Evolutionary conservation across 1,140 invertebrate species (phyloP), one percentile per base, ranked within the genome.

Genomic region (Drosophila pseudoobscura): DNA sequence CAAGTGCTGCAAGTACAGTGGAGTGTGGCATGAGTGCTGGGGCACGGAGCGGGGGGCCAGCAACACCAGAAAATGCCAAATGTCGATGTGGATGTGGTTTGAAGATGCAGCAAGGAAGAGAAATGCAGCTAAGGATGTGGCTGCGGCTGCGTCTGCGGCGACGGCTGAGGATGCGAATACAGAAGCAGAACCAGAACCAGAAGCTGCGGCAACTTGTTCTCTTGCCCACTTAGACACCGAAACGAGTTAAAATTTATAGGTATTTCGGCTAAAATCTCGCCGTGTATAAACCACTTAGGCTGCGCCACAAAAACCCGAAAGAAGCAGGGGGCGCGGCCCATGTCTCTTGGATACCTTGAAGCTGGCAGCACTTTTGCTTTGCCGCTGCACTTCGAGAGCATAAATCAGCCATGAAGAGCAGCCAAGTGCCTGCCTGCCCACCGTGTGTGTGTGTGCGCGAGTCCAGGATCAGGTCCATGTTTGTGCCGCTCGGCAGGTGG

Each of bases 221-320:
- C 75, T 78, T 88, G 83, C 82, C 82, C 82, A 88, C 82, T 85
- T 85, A 85, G 69, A 85, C 82, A 88, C 68, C 58, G 78, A 85
- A 39, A 78, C 61, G 82, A 87, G 82, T 88, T 88, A 79, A 88
- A 87, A 87, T 87, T 87, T 87, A 87, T 87, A 83, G 82, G 83
- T 87, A 83, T 87, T 87, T 87, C 83, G 75, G 51, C 66, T 72
- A 87, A 87, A 88, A 87, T 88, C 83, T 88, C 66, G 78, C 83
- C 62, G 77, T 65, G 78, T 83, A 82, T 88, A 87, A 87, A 76
- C 82, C 82, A 87, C 83, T 87, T 87, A 87, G 65, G 69, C 53
- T 59, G 65, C 15, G 44, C 44, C 51, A 31, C 65, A 39, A 50
- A 44, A 57, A 45, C 31, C 31, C 31, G 2, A 29, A 29, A 29